phyloP scores from a whole-genome alignment of 2,113 vertebrate genomes.

The Hassar affinis region DNA sequence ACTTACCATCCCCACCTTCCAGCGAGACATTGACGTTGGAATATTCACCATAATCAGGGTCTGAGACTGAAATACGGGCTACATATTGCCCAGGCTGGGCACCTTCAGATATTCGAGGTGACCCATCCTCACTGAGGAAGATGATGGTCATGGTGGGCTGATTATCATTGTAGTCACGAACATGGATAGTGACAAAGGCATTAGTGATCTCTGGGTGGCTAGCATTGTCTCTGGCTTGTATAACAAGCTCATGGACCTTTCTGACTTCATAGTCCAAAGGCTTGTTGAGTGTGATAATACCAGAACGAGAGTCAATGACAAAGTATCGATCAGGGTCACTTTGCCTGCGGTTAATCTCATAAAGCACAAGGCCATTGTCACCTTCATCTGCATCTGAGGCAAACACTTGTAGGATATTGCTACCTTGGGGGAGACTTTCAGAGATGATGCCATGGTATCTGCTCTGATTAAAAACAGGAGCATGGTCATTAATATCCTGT shows the following conservation, averaged over 20 bases:
- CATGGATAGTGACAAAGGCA: constrained; percentile 93
- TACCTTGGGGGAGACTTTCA: constrained; percentile 88
- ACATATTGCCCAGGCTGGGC: constrained; percentile 94
- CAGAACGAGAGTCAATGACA: constrained; percentile 85
- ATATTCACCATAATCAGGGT: constrained; percentile 95
- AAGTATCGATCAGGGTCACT: constrained; percentile 92
- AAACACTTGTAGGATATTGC: constrained; percentile 90
- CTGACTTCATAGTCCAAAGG: constrained; percentile 90
- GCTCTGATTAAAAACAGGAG: constrained; percentile 93
- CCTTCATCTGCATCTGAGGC: constrained; percentile 91
- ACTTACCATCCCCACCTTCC: constrained; percentile 95
- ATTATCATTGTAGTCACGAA: constrained; percentile 97
- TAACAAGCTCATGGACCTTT: constrained; percentile 92
- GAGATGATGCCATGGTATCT: constrained; percentile 93
- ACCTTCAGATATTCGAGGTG: constrained; percentile 90
- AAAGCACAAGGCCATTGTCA: constrained; percentile 89
- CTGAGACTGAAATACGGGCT: constrained; percentile 94
- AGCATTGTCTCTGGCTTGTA: constrained; percentile 90
- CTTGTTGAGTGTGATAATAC: constrained; percentile 90
- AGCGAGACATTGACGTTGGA: constrained; percentile 95
- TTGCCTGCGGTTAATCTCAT: constrained; percentile 96
- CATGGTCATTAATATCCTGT: constrained; percentile 94
- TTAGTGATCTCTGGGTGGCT: constrained; percentile 93
- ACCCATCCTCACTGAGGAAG: constrained; percentile 95
- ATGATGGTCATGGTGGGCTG: constrained; percentile 99